phyloP scores from a whole-genome alignment of 2,888 invertebrate species.

The Julus scandinavius region DNA sequence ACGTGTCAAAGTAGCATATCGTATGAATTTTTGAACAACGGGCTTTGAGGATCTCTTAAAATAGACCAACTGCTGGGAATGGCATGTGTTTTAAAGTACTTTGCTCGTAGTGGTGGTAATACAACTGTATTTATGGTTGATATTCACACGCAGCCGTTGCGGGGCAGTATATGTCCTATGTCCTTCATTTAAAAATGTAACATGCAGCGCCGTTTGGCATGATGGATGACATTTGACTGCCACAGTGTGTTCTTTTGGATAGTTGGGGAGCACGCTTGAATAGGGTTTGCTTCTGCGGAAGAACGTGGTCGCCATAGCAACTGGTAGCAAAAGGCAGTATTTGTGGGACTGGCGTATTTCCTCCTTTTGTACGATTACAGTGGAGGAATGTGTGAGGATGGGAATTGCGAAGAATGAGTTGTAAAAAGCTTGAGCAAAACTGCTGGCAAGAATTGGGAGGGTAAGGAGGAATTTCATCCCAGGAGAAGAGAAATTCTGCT shows the following conservation, averaged over 20 bases:
- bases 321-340: not conserved
- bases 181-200: not conserved
- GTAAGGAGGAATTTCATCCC: not conserved
- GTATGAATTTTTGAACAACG: not conserved
- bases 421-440: conserved; percentile 19
- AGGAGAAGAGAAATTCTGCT: not conserved
- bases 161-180: not conserved
- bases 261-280: not conserved
- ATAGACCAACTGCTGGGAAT: not conserved
- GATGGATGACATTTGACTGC: not conserved
- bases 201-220: not conserved
- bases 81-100: not conserved
- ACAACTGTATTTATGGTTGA: not conserved
- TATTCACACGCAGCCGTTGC: not conserved
- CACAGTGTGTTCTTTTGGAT: not conserved
- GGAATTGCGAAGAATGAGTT: conserved; percentile 36
- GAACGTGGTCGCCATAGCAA: not conserved
- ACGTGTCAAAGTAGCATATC: not conserved
- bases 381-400: conserved; percentile 22
- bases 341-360: not conserved
- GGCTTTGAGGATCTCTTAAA: not conserved
- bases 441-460: not conserved
- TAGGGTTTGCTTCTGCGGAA: not conserved
- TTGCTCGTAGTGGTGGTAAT: not conserved
- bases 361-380: not conserved